Evolutionary conservation across 2,888 invertebrate species (phyloP), one percentile per base, ranked within the genome.

Genomic region (Eilema depressum): DNA sequence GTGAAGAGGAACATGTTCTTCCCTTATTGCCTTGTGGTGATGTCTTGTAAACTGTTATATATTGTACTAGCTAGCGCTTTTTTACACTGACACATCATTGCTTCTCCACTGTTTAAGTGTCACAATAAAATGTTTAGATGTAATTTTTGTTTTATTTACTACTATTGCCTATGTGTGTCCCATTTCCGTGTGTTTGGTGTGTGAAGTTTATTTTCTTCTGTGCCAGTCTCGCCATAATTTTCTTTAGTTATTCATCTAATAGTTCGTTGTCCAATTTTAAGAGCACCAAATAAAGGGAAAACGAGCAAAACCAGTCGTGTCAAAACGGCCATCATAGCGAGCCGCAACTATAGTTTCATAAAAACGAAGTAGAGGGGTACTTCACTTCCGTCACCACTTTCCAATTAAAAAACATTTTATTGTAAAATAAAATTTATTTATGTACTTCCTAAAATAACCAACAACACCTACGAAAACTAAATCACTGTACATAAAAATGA

Each of bases 21-120:
- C 89, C 90, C 83, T 70, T 80, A 83, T 82, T 89, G 91, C 91
- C 91, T 91, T 92, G 75, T 75, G 65, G 73, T 77, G 64, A 71
- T 80, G 78, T 83, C 66, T 74, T 80, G 75, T 68, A 17, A 41
- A 75, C 75, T 76, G 74, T 61, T 28, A 74, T 75, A 71, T 78
- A 60, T 76, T 75, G 68, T 78, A 79, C 76, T 82, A 84, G 77
- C 74, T 78, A 79, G 72, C 70, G 73, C 77, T 80, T 78, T 82
- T 83, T 80, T 86, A 84, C 84, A 86, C 81, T 68, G 78, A 84
- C 82, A 75, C 75, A 77, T 80, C 85, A 86, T 83, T 70, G 87
- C 88, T 88, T 88, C 76, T 83, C 81, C 84, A 83, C 75, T 78
- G 78, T 80, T 81, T 80, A 80, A 76, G 82, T 79, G 80, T 74